A percentile compares a stretch with the other conserved stretches of the same genome.
Evolutionary conservation across 92 coral and sea anemone species (phyloP).

Genomic region (Zoanthus sociatus): DNA sequence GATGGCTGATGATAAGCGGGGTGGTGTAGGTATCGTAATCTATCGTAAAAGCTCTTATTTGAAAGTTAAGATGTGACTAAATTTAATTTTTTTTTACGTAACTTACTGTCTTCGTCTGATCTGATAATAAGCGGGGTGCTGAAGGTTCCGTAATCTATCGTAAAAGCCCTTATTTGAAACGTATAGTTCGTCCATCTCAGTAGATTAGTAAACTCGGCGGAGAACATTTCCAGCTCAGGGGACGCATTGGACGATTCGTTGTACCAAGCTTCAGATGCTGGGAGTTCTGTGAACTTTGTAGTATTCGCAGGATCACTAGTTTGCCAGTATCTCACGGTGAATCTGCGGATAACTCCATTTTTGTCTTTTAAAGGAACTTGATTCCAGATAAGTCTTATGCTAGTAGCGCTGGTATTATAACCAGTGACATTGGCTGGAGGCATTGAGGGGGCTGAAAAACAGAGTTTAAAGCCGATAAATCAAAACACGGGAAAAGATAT

Average conservation of each 20-base stretch:
- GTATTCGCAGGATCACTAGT: constrained; percentile 35
- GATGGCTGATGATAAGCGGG: constrained; percentile 49
- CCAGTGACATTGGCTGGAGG: constrained; percentile 61
- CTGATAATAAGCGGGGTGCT: constrained; percentile 46
- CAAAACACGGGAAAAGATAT: not conserved
- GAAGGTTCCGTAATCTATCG: constrained; percentile 60
- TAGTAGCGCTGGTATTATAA: constrained; percentile 69
- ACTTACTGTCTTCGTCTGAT: constrained; percentile 80
- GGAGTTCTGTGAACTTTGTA: not conserved
- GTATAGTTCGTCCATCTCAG: constrained; percentile 73
- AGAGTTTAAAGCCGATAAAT: not conserved
- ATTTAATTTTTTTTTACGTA: no score
- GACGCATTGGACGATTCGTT: not conserved
- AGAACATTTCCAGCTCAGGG: constrained; percentile 18
- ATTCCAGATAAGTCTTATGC: constrained; percentile 65
- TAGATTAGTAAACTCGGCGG: constrained; percentile 56
- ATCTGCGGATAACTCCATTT: constrained; percentile 65
- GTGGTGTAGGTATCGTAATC: constrained; percentile 52
- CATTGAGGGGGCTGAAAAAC: constrained; percentile 53
- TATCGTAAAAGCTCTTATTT: constrained; percentile 62
- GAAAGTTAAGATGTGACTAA: not conserved
- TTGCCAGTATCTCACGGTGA: constrained; percentile 59
- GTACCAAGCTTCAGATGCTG: constrained; percentile 6
- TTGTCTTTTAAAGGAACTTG: constrained; percentile 54
- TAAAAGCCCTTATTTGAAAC: constrained; percentile 58